These are phyloP conservation scores for Drosophila kurseongensis DNA, from an alignment of 1,140 invertebrate genomes.

Conservation along the genomic window DNA sequence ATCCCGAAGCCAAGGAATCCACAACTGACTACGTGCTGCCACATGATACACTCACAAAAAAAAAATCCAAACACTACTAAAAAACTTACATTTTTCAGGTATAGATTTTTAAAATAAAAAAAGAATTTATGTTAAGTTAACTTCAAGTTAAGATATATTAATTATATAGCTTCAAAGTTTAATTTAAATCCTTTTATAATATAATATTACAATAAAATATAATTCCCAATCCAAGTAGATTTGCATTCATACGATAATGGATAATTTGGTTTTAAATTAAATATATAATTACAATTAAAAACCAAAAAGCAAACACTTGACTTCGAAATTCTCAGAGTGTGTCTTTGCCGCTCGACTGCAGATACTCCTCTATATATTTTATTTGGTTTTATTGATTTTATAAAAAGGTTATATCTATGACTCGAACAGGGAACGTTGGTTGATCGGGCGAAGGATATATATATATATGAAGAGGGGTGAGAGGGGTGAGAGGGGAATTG, in stretches of 20 bases:
- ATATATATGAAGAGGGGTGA: neutral
- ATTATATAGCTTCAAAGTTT: no score
- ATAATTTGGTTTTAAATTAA: neutral
- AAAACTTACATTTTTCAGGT: no score
- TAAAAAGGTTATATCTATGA: slow-evolving; percentile 61
- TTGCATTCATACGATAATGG: no score
- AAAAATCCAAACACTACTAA: no score
- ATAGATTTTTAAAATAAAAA: no score
- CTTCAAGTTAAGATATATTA: no score
- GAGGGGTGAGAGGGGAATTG: neutral
- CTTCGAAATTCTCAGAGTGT: neutral
- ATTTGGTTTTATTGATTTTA: slow-evolving; percentile 79
- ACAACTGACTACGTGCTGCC: slow-evolving; percentile 35
- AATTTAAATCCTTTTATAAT: no score
- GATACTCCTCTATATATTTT: slow-evolving; percentile 58
- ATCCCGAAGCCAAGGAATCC: slow-evolving; percentile 8
- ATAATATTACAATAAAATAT: neutral
- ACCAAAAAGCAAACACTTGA: neutral
- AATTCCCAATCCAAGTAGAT: no score
- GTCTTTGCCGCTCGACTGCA: slow-evolving; percentile 20
- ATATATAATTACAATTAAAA: neutral
- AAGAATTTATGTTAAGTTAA: no score
- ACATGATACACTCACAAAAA: neutral
- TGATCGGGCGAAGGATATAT: neutral
- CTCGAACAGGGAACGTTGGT: slow-evolving; percentile 23